These are phyloP conservation scores for Halichoerus grypus DNA, from an alignment of 2,113 vertebrate genomes.

Conservation along the genomic window DNA sequence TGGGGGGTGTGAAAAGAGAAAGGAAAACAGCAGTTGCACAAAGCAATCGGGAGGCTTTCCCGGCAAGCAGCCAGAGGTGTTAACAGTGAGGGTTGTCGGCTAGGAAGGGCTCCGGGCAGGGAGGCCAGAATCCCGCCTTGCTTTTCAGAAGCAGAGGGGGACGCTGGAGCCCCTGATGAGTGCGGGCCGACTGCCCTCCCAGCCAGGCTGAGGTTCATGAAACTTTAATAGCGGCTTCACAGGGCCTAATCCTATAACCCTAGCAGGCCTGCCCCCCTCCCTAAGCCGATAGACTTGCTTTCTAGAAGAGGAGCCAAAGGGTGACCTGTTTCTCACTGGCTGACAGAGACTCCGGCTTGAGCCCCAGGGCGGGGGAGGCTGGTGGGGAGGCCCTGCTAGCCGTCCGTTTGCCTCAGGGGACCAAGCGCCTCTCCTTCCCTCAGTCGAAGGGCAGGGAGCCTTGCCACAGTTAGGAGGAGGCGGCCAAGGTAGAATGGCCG, in stretches of 20 bases:
- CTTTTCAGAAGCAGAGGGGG: not conserved
- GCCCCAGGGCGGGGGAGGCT: not conserved
- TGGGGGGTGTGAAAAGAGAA: slow-evolving; percentile 2
- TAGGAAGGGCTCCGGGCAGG: not conserved
- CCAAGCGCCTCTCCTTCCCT: not conserved
- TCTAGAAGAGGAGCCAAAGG: not conserved
- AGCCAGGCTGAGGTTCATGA: not conserved
- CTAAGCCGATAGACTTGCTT: slow-evolving; percentile 3
- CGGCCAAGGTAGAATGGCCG: not conserved
- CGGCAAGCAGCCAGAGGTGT: not conserved
- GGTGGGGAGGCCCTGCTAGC: not conserved
- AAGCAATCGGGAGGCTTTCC: not conserved
- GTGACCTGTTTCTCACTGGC: not conserved
- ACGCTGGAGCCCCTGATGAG: not conserved
- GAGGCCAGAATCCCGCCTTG: not conserved
- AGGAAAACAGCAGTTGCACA: not conserved
- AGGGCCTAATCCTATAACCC: not conserved
- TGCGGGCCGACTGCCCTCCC: not conserved
- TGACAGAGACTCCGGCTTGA: not conserved
- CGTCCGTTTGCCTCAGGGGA: not conserved
- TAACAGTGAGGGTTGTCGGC: not conserved
- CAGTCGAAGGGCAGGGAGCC: not conserved
- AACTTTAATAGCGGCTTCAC: not conserved
- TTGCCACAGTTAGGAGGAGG: not conserved
- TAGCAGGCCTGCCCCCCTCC: not conserved